Conservation (phyloP, 2,888 invertebrate species). For the Heliconius sara region DNA sequence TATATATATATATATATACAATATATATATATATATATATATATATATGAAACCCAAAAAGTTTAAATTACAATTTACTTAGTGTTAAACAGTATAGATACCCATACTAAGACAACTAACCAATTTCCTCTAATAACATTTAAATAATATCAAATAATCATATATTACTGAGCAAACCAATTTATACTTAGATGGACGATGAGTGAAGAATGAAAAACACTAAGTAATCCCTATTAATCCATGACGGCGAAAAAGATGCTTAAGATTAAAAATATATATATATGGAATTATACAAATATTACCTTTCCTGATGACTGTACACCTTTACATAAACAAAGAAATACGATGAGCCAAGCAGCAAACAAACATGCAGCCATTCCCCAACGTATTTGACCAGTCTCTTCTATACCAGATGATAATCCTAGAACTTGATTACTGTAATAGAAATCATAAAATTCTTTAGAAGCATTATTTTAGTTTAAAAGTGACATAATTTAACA, state of each 20-base stretch:
- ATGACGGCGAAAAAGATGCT: neutral
- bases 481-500: neutral
- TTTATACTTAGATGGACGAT: too few relatives aligned
- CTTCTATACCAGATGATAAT: conserved; percentile 89
- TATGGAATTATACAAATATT: neutral
- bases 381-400: conserved; percentile 86
- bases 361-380: conserved; percentile 89
- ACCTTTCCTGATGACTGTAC: conserved; percentile 91
- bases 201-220: too few relatives aligned
- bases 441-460: conserved; percentile 40
- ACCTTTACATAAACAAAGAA: conserved; percentile 90
- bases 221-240: too few relatives aligned
- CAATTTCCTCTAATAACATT: neutral
- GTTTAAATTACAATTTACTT: neutral
- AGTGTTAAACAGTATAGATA: neutral
- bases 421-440: conserved; percentile 86
- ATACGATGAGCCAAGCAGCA: conserved; percentile 91
- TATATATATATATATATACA: neutral
- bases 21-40: neutral
- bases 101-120: neutral
- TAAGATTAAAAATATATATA: neutral
- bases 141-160: neutral
- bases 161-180: too few relatives aligned
- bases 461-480: neutral
- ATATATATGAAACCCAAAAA: neutral